phyloP scores from a whole-genome alignment of 2,888 invertebrate species.

The Epicampocera succincta region DNA sequence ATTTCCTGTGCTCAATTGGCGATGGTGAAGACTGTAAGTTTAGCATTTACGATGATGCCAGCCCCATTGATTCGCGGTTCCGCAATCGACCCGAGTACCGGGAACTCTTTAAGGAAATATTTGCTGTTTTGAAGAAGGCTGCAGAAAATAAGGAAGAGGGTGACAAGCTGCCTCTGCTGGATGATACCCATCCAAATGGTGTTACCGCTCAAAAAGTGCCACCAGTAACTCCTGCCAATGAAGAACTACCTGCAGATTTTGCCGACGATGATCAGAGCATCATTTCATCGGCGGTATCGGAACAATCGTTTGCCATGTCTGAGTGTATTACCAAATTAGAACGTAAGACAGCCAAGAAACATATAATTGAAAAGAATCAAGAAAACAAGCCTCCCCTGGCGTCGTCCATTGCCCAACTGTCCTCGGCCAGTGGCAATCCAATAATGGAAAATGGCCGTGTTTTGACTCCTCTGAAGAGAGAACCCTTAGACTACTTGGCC shows the following conservation, averaged over 20 bases:
- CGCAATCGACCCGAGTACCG: conserved; percentile 91
- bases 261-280: conserved; percentile 87
- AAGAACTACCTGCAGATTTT: conserved; percentile 84
- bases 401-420: conserved; percentile 70
- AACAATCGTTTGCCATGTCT: conserved; percentile 87
- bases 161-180: conserved; percentile 87
- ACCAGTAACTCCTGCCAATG: conserved; percentile 87
- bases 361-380: conserved; percentile 79
- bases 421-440: conserved; percentile 70
- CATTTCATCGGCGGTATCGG: conserved; percentile 89
- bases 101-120: conserved; percentile 91
- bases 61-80: conserved; percentile 91
- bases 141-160: conserved; percentile 92
- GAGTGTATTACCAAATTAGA: conserved; percentile 85
- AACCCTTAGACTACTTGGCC: conserved; percentile 89
- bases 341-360: conserved; percentile 82
- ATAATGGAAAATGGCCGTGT: conserved; percentile 82
- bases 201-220: conserved; percentile 83
- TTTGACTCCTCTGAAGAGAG: conserved; percentile 86
- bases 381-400: conserved; percentile 78
- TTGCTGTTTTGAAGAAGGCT: conserved; percentile 90
- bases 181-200: conserved; percentile 83
- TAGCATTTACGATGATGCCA: conserved; percentile 91
- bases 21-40: conserved; percentile 93
- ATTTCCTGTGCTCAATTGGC: conserved; percentile 91